Percentiles rank a stretch among this genome's conserved stretches.
Conservation (phyloP, 2,113 vertebrate genomes). For the Sylvilagus bachmani region DNA sequence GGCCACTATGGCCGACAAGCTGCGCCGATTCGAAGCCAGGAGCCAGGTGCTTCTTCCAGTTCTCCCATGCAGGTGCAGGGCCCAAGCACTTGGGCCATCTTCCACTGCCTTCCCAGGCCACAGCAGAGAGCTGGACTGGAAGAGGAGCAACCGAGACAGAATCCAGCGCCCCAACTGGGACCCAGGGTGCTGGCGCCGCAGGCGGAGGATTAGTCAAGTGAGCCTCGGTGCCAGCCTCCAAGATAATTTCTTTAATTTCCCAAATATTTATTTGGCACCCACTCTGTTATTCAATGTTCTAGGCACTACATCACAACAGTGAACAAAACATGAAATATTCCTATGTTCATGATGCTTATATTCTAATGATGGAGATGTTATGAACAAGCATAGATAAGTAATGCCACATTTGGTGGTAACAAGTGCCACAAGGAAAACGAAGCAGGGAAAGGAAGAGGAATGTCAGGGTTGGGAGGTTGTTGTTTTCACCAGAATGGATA, state of each 20-base stretch:
- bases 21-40: no score
- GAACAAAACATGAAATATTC: constrained; percentile 10
- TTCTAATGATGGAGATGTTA: not conserved
- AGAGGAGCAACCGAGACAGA: no score
- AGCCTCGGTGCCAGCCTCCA: not conserved
- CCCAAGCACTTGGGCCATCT: no score
- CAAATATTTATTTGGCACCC: not conserved
- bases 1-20: no score
- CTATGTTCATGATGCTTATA: not conserved
- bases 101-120: no score
- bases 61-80: no score
- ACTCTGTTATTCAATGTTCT: not conserved
- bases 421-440: not conserved
- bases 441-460: not conserved
- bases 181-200: no score
- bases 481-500: not conserved
- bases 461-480: not conserved
- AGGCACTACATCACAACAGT: not conserved
- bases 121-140: no score
- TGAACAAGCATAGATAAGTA: not conserved
- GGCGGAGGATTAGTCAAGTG: no score
- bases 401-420: not conserved
- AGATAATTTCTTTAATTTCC: constrained; percentile 17
- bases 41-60: no score
- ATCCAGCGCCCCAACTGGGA: no score